These are phyloP conservation scores for Oncorhynchus tshawytscha DNA, from an alignment of 2,113 vertebrate genomes.

Conservation along the genomic window DNA sequence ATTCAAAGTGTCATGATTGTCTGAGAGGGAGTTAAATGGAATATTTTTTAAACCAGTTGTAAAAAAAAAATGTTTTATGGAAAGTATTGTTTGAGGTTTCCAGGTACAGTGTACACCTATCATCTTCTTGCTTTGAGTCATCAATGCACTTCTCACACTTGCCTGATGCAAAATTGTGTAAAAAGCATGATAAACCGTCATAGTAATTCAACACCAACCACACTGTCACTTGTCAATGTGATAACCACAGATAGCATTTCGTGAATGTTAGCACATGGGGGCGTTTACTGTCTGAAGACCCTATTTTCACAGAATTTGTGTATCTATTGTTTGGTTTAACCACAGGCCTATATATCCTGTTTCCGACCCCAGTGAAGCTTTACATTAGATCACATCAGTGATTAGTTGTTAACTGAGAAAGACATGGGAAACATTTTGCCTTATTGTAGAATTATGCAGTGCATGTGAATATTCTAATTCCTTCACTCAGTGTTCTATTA, in stretches of 20 bases:
- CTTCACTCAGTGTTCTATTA: background rate
- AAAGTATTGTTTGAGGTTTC: background rate
- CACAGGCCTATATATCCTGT: constrained; percentile 21
- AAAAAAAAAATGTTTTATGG: background rate
- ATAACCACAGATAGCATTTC: constrained; percentile 45
- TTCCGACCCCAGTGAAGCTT: constrained; percentile 16
- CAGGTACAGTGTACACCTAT: background rate
- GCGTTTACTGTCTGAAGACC: constrained; percentile 58
- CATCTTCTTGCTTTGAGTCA: background rate
- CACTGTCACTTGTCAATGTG: constrained; percentile 4
- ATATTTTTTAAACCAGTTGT: background rate
- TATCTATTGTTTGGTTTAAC: constrained; percentile 26
- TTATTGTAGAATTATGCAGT: background rate
- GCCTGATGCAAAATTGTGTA: background rate
- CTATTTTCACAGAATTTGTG: constrained; percentile 44
- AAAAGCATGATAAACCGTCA: background rate
- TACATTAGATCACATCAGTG: constrained; percentile 14
- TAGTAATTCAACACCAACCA: background rate
- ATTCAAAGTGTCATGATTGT: background rate
- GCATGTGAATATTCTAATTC: background rate
- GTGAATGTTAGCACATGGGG: constrained; percentile 44
- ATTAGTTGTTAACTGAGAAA: constrained; percentile 8
- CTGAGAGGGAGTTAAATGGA: background rate
- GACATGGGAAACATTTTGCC: background rate
- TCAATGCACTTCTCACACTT: background rate